A percentile compares a stretch with the other conserved stretches of the same genome.
phyloP scores from a whole-genome alignment of 2,113 vertebrate genomes.

The Nothocercus nigrocapillus region DNA sequence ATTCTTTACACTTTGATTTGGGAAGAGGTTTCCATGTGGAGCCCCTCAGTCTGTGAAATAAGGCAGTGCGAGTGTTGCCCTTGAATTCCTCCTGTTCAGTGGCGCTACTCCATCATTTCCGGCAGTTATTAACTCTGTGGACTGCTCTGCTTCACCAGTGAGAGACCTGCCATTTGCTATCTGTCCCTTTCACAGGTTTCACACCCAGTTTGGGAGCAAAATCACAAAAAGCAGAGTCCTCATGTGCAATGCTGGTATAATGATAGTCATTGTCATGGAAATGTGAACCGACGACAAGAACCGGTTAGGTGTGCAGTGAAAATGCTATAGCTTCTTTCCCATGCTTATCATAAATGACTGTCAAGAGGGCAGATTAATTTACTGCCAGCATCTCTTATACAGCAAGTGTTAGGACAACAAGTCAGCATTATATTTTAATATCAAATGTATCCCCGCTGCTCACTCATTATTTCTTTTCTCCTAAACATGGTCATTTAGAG shows the following conservation, averaged over 20 bases:
- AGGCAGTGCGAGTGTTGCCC: neutral
- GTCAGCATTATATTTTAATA: neutral
- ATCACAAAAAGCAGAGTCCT: slow-evolving; percentile 35
- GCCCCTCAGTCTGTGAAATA: neutral
- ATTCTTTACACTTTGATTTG: neutral
- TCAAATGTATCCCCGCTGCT: neutral
- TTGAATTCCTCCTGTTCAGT: neutral
- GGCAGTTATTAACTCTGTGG: slow-evolving; percentile 14
- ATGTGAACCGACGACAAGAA: neutral
- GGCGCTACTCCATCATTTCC: neutral
- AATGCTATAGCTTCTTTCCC: neutral
- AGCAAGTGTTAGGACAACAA: neutral
- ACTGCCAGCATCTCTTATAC: neutral
- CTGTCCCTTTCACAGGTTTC: slow-evolving; percentile 37
- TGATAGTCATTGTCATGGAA: slow-evolving; percentile 23
- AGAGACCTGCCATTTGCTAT: slow-evolving; percentile 15
- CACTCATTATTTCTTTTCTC: neutral
- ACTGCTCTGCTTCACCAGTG: neutral
- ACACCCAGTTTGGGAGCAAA: slow-evolving; percentile 1
- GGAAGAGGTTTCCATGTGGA: neutral
- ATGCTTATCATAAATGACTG: neutral
- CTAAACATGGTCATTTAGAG: neutral
- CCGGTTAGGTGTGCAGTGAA: neutral
- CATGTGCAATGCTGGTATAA: neutral
- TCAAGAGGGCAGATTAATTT: slow-evolving; percentile 7